phyloP scores from a whole-genome alignment of 2,113 vertebrate species.

The Rallus limicola region DNA sequence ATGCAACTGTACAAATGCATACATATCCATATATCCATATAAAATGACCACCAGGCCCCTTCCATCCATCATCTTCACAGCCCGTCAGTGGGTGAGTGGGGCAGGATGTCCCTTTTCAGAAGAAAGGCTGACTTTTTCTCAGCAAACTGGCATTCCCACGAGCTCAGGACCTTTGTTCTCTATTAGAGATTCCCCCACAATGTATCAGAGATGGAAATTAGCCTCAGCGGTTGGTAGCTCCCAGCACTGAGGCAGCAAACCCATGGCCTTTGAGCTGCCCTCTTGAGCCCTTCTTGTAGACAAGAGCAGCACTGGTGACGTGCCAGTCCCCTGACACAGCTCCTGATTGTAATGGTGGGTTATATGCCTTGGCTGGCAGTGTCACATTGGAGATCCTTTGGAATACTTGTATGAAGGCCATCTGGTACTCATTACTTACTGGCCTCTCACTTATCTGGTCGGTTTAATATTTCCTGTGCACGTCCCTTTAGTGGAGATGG shows the following conservation, averaged over 20 bases:
- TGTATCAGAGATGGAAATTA: rapidly evolving
- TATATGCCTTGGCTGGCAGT: not conserved
- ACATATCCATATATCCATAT: not conserved
- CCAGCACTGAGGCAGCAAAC: rapidly evolving
- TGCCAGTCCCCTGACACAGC: not conserved
- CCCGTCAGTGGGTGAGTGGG: not conserved
- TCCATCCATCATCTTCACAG: not conserved
- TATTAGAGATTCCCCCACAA: not conserved
- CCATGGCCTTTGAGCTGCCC: not conserved
- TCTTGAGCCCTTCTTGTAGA: not conserved
- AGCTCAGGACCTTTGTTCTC: not conserved
- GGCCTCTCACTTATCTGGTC: not conserved
- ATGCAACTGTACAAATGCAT: not conserved
- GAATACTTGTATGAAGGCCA: not conserved
- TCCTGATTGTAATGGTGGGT: not conserved
- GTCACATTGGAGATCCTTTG: not conserved
- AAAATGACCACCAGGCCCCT: not conserved
- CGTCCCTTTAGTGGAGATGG: not conserved
- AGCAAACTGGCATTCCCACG: not conserved
- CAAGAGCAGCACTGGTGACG: not conserved
- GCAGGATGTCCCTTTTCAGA: not conserved
- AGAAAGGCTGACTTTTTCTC: not conserved
- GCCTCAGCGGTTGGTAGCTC: not conserved
- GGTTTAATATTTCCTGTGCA: not conserved
- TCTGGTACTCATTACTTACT: not conserved